These are phyloP conservation scores for Enteromius argenteus DNA, from an alignment of 2,797 vertebrate species.

Conservation along the genomic window DNA sequence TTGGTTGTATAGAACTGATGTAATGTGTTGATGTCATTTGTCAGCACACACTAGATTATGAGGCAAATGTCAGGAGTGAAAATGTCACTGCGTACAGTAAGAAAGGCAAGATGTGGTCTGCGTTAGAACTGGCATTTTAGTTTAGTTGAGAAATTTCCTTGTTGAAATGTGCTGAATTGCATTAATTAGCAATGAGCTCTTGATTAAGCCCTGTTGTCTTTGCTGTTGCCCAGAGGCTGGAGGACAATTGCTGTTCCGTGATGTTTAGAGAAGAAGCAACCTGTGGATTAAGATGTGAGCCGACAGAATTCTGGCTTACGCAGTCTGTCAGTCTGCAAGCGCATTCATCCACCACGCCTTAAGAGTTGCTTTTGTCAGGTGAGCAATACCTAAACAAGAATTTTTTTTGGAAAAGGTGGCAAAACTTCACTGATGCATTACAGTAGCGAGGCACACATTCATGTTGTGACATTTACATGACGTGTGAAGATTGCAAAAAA, in stretches of 20 bases:
- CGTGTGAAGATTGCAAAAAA: conserved; percentile 58
- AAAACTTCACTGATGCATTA: conserved; percentile 56
- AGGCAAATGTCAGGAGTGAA: conserved; percentile 18
- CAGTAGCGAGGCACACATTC: conserved; percentile 56
- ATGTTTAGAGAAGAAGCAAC: conserved; percentile 44
- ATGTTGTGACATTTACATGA: conserved; percentile 57
- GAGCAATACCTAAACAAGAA: conserved; percentile 47
- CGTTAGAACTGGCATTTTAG: conserved; percentile 1
- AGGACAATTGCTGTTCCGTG: conserved; percentile 37
- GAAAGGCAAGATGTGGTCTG: conserved; percentile 17
- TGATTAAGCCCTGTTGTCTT: conserved; percentile 37
- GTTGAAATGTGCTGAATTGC: conserved; percentile 33
- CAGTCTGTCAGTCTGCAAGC: conserved; percentile 47
- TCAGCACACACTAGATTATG: conserved; percentile 32
- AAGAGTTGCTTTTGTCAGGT: conserved; percentile 52
- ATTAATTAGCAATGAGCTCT: conserved; percentile 25
- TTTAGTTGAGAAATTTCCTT: background rate
- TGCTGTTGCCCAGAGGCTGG: conserved; percentile 25
- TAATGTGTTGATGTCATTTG: conserved; percentile 48
- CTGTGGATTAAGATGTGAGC: conserved; percentile 47
- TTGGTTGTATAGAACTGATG: conserved; percentile 19
- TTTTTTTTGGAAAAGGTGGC: conserved; percentile 63
- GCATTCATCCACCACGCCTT: conserved; percentile 50
- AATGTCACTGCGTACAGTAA: background rate
- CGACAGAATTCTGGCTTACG: conserved; percentile 14